Evolutionary conservation across 1,140 invertebrate genomes (phyloP).

Genomic region (Aphaenogaster rudis): DNA sequence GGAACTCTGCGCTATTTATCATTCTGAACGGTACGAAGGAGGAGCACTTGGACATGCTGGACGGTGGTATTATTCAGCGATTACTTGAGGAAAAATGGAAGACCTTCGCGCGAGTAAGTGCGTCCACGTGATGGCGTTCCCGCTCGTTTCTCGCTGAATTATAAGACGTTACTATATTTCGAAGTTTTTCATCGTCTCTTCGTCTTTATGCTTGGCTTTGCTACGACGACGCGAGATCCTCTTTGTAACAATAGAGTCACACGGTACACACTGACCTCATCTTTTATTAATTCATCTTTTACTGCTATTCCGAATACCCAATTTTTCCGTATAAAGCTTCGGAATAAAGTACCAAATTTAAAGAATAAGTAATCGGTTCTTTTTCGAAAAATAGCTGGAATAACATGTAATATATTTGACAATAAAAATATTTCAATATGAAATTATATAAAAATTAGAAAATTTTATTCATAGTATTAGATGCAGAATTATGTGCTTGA

Average conservation of each 20-base stretch:
- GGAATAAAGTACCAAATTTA: background rate
- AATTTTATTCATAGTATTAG: background rate
- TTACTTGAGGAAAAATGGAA: slow-evolving; percentile 99
- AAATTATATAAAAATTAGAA: background rate
- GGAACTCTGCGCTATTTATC: slow-evolving; percentile 99
- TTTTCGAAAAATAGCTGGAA: background rate
- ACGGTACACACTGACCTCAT: background rate
- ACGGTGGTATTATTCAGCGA: slow-evolving; percentile 98
- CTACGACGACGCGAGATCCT: slow-evolving; percentile 6
- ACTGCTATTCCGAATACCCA: background rate
- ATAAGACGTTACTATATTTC: slow-evolving; percentile 31
- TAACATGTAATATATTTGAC: background rate
- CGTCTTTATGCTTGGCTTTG: slow-evolving; percentile 32
- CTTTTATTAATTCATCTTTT: slow-evolving; percentile 38
- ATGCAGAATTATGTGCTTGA: background rate
- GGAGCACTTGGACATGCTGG: slow-evolving; percentile 99
- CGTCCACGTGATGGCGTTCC: slow-evolving; percentile 71
- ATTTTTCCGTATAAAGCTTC: background rate
- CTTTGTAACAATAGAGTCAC: slow-evolving; percentile 23
- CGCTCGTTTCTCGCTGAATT: slow-evolving; percentile 57
- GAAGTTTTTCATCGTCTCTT: slow-evolving; percentile 21
- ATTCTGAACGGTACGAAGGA: slow-evolving; percentile 99
- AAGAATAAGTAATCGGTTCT: background rate
- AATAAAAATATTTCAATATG: background rate
- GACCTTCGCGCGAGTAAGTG: slow-evolving; percentile 96